Conservation (phyloP, 2,113 vertebrate species). For the Microcebus murinus region DNA sequence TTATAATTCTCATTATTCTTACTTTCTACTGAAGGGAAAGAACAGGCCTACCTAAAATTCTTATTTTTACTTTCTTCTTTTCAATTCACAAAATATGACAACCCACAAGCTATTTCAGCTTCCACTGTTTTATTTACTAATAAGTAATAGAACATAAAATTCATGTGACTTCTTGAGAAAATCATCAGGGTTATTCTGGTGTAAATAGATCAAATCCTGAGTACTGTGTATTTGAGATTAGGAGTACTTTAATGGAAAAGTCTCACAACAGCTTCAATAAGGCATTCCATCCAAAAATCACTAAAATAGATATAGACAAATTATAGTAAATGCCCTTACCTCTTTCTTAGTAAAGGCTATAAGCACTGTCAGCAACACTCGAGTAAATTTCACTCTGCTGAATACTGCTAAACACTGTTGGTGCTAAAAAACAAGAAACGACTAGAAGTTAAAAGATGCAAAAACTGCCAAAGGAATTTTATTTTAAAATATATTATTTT, state of each 20-base stretch:
- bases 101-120: not conserved
- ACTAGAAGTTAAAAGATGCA: conserved; percentile 52
- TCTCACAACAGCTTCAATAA: conserved; percentile 16
- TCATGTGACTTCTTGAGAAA: not conserved
- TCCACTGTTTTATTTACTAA: not conserved
- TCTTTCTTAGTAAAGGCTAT: conserved; percentile 97
- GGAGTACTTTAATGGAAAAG: not conserved
- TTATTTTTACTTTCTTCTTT: conserved; percentile 29
- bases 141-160: conserved; percentile 4
- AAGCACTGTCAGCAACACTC: conserved; percentile 92
- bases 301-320: not conserved
- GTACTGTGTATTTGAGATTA: not conserved
- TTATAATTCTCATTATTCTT: too few relatives aligned
- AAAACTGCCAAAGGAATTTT: not conserved
- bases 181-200: not conserved
- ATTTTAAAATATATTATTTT: conserved; percentile 30
- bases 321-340: conserved; percentile 82
- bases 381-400: conserved; percentile 96
- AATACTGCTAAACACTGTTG: conserved; percentile 96
- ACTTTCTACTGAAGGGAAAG: not conserved
- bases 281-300: not conserved
- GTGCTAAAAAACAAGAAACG: conserved; percentile 86
- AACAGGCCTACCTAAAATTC: not conserved
- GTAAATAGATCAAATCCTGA: not conserved
- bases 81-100: not conserved